A percentile compares a stretch with the other conserved stretches of the same genome.
phyloP scores from a whole-genome alignment of 2,888 invertebrate species.

The Xestobium rufovillosum region DNA sequence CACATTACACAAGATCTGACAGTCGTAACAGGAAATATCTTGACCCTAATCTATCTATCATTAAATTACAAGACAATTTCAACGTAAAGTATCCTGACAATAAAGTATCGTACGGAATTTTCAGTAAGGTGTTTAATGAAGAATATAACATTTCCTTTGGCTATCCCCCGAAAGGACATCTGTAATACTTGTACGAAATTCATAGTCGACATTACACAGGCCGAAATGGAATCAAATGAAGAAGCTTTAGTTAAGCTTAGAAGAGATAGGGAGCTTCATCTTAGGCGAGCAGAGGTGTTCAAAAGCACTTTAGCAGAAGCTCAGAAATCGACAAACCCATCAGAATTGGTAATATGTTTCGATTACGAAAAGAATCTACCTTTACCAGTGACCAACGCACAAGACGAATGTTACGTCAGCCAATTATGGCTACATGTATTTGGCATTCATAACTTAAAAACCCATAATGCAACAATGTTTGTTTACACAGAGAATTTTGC shows the following conservation, averaged over 20 bases:
- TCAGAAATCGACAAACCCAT: conserved; percentile 10
- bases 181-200: conserved; percentile 18
- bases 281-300: conserved; percentile 12
- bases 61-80: conserved; percentile 15
- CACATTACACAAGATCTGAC: conserved; percentile 17
- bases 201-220: conserved; percentile 13
- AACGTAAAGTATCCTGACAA: conserved; percentile 11
- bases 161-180: conserved; percentile 17
- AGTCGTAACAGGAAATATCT: conserved; percentile 17
- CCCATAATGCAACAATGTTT: too few species aligned
- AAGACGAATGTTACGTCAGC: too few species aligned
- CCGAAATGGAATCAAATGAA: conserved; percentile 8
- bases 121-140: conserved; percentile 18
- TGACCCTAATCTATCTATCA: conserved; percentile 14
- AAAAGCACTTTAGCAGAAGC: conserved; percentile 9
- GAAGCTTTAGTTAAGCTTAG: conserved; percentile 9
- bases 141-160: conserved; percentile 21
- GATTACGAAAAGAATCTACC: conserved; percentile 16
- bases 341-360: conserved; percentile 15
- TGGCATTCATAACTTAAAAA: conserved; percentile 13
- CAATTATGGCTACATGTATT: conserved; percentile 16
- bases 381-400: conserved; percentile 15
- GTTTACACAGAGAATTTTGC: too few species aligned
- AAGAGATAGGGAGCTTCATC: conserved; percentile 15
- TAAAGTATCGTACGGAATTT: conserved; percentile 14